These are phyloP conservation scores for Andinoacara biseriatus DNA, from an alignment of 2,113 vertebrate genomes.

Conservation along the genomic window DNA sequence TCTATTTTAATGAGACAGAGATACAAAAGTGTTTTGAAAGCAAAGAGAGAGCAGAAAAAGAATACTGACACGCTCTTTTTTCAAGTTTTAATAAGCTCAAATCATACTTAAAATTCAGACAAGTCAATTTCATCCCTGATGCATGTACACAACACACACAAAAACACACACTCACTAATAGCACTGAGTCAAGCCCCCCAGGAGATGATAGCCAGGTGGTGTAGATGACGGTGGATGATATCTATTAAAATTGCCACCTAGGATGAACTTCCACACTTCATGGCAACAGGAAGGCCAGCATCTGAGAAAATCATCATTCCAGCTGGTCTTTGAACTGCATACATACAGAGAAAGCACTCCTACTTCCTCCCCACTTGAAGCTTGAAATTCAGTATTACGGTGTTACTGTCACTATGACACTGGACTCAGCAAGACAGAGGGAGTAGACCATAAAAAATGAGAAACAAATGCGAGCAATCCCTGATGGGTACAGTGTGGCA, in stretches of 20 bases:
- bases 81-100: constrained; percentile 6
- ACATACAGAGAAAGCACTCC: background rate
- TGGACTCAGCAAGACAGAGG: background rate
- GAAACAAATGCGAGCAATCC: background rate
- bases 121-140: background rate
- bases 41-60: background rate
- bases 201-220: constrained; percentile 51
- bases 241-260: constrained; percentile 36
- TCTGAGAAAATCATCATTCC: background rate
- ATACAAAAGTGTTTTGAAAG: background rate
- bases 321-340: background rate
- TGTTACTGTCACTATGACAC: background rate
- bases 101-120: background rate
- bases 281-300: background rate
- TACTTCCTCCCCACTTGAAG: background rate
- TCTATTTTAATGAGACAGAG: background rate
- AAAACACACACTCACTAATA: background rate
- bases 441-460: background rate
- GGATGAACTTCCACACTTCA: background rate
- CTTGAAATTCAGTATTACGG: constrained; percentile 17
- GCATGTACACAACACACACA: background rate
- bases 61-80: background rate
- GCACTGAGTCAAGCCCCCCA: constrained; percentile 52
- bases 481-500: constrained; percentile 19
- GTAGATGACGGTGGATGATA: constrained; percentile 22